A percentile compares a stretch with the other conserved stretches of the same genome.
phyloP scores from a whole-genome alignment of 2,888 invertebrate species.

The Muschampia plurimacula region DNA sequence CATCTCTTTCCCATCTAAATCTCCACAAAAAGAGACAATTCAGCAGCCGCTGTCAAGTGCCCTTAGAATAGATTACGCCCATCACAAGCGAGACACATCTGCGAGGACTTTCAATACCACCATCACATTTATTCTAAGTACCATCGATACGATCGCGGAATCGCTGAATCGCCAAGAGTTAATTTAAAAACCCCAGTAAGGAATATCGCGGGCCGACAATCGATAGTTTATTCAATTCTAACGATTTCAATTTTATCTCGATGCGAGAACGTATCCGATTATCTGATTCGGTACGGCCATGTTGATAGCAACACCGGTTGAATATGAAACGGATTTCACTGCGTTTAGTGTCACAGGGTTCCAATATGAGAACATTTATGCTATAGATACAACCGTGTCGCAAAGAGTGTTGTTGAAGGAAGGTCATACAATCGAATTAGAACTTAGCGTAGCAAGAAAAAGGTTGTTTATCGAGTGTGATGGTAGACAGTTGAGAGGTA shows the following conservation, averaged over 20 bases:
- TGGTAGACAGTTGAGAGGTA: constrained; percentile 31
- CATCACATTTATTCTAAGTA: constrained; percentile 45
- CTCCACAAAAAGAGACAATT: constrained; percentile 31
- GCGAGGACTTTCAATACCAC: constrained; percentile 35
- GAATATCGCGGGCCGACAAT: constrained; percentile 56
- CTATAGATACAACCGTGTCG: constrained; percentile 59
- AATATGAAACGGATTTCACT: constrained; percentile 64
- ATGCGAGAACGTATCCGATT: constrained; percentile 54
- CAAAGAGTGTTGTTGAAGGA: constrained; percentile 23
- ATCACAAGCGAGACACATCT: constrained; percentile 30
- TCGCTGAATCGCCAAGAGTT: constrained; percentile 45
- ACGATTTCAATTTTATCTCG: constrained; percentile 71
- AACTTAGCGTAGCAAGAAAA: constrained; percentile 16
- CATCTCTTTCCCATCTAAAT: constrained; percentile 28
- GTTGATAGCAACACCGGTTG: constrained; percentile 65
- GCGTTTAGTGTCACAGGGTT: constrained; percentile 61
- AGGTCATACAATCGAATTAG: constrained; percentile 30
- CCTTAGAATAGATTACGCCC: constrained; percentile 30
- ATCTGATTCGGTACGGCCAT: constrained; percentile 63
- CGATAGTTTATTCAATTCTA: constrained; percentile 65
- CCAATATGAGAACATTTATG: constrained; percentile 61
- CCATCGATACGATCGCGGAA: constrained; percentile 40
- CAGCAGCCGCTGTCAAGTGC: constrained; percentile 27
- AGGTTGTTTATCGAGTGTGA: constrained; percentile 41
- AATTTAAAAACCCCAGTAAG: constrained; percentile 63